Evolutionary conservation across 2,113 vertebrate species (phyloP), one percentile per base, ranked within the genome.

Genomic region (Hystrix brachyura): DNA sequence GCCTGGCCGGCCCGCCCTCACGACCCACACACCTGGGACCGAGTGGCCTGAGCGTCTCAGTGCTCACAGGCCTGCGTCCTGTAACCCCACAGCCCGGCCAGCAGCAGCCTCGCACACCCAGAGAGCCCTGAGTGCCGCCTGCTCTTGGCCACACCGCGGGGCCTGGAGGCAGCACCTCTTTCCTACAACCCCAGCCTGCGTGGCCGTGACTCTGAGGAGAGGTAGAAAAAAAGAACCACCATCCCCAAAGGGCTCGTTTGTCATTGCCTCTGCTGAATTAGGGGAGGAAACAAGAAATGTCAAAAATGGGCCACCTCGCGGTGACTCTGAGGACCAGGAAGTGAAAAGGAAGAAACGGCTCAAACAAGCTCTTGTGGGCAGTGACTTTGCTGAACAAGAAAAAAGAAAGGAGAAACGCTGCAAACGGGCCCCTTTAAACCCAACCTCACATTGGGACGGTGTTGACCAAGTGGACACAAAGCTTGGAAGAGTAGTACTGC

Each of bases 121-220:
- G 38, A 38, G 38, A 38, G 38, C 38, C 38, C 38, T 38, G 38
- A 38, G 38, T 38, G 7, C 25, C 92, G 38, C 9, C 89, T 69
- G 21, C 97, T 93, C 78, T 93, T 95, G 81, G 80, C 96, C 18
- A 98, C 97, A 3, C 94, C 98, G 76, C 93, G 43, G 60, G 34
- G 72, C 27, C 90, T 98, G 15, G 67, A 98, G 64, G 96, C 97
- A 88, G 91, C 83, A 34, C 94, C 92, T 80, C 62, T 97, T 72
- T 87, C 92, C 60, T 84, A 65, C 89, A 76, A 38, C 34, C 11
- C 14, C 7, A 83, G 76, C 83, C 84, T 92, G 17, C 85, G 79
- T 83, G 87, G 51, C 71, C 97, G 95, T 94, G 97, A 97, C 21
- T 97, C 95, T 14, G 96, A 96, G 25, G 97, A 96, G 81, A 91